phyloP scores from a whole-genome alignment of 2,113 vertebrate genomes.

The Phaethon lepturus region DNA sequence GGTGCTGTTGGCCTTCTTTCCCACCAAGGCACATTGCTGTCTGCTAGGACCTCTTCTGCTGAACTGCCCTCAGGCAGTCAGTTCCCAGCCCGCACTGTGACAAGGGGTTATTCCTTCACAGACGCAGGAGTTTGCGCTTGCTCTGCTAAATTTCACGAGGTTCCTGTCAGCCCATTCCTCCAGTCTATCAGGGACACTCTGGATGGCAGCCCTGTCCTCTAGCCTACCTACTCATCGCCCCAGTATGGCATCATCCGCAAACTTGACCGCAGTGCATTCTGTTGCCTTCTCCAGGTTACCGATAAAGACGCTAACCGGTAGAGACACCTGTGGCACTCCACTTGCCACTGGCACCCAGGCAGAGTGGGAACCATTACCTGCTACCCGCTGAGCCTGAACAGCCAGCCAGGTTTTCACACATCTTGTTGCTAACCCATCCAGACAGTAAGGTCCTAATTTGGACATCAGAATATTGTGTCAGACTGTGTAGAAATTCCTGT shows the following conservation, averaged over 20 bases:
- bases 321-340: neutral
- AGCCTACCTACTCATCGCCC: neutral
- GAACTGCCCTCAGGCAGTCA: neutral
- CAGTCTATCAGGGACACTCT: neutral
- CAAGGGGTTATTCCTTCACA: neutral
- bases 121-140: neutral
- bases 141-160: neutral
- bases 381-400: neutral
- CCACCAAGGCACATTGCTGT: neutral
- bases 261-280: neutral
- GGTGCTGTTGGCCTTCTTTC: neutral
- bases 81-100: neutral
- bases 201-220: neutral
- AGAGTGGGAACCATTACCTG: neutral
- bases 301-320: neutral
- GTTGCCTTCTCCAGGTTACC: neutral
- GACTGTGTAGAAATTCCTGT: neutral
- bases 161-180: neutral
- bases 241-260: neutral
- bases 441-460: neutral
- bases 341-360: neutral
- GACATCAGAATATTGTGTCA: neutral
- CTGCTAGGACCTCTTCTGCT: neutral
- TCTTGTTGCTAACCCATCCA: neutral
- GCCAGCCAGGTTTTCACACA: neutral